phyloP scores from a whole-genome alignment of 2,797 vertebrate genomes.

The Ammospiza maritima region DNA sequence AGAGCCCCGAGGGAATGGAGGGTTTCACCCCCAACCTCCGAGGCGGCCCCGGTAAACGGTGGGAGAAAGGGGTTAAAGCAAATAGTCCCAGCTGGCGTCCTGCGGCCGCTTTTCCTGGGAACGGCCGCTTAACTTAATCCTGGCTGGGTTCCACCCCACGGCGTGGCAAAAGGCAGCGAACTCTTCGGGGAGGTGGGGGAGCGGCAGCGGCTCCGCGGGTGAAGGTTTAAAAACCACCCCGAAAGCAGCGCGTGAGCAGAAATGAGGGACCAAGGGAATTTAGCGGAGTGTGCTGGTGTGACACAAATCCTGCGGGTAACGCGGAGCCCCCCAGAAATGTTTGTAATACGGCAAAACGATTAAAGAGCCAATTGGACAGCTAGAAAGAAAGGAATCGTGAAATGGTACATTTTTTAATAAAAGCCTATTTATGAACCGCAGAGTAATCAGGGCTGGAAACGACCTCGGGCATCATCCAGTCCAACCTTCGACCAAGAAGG shows the following conservation, averaged over 20 bases:
- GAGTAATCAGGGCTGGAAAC: background rate
- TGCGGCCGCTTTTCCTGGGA: background rate
- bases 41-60: background rate
- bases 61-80: background rate
- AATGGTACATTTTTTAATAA: background rate
- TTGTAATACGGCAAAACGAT: background rate
- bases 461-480: background rate
- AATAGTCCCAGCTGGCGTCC: background rate
- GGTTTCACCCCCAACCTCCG: background rate
- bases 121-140: background rate
- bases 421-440: background rate
- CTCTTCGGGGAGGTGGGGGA: background rate
- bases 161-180: accelerated
- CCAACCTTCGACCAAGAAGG: background rate
- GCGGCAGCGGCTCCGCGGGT: background rate
- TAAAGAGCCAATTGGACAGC: background rate
- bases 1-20: no score
- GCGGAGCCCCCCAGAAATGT: background rate
- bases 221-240: background rate
- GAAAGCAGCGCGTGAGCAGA: background rate
- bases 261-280: background rate
- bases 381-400: background rate
- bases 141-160: background rate
- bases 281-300: accelerated
- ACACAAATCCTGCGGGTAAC: background rate